These are phyloP conservation scores for Leptoteleia sp. DNA, from an alignment of 1,140 invertebrate genomes.

Conservation along the genomic window DNA sequence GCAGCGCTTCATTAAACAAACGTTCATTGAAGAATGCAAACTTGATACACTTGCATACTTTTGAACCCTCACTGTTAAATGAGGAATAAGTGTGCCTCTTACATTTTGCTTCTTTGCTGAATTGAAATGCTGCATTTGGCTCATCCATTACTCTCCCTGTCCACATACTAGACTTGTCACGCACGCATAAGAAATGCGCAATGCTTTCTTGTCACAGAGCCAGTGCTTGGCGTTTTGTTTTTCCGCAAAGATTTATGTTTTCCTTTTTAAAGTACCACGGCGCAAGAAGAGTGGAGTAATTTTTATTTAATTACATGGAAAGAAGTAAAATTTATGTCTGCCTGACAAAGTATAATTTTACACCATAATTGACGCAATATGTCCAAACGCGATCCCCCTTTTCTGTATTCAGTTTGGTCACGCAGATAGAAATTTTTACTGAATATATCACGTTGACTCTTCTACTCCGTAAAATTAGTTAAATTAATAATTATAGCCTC, in stretches of 20 bases:
- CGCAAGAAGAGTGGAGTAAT: conserved; percentile 38
- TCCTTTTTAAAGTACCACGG: conserved; percentile 52
- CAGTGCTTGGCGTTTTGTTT: conserved; percentile 47
- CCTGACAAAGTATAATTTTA: no score
- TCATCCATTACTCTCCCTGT: conserved; percentile 68
- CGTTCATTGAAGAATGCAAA: conserved; percentile 64
- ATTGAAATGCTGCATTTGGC: conserved; percentile 65
- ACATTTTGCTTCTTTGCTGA: conserved; percentile 62
- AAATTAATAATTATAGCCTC: no score
- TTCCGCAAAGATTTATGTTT: conserved; percentile 49
- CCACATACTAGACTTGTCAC: conserved; percentile 66
- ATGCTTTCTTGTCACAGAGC: conserved; percentile 62
- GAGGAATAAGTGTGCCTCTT: conserved; percentile 59
- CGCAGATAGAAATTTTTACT: no score
- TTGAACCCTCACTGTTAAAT: conserved; percentile 59
- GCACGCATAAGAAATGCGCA: conserved; percentile 57
- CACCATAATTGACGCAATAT: no score
- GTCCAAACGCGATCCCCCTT: no score
- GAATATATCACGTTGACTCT: no score
- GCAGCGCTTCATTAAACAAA: conserved; percentile 58
- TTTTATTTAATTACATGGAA: conserved; percentile 29
- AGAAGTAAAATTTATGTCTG: no score
- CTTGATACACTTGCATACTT: conserved; percentile 63
- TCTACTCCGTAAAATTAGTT: no score
- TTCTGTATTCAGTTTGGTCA: no score